Evolutionary conservation across 2,888 invertebrate species (phyloP), one percentile per base, ranked within the genome.

Genomic region (Netelia virgata): DNA sequence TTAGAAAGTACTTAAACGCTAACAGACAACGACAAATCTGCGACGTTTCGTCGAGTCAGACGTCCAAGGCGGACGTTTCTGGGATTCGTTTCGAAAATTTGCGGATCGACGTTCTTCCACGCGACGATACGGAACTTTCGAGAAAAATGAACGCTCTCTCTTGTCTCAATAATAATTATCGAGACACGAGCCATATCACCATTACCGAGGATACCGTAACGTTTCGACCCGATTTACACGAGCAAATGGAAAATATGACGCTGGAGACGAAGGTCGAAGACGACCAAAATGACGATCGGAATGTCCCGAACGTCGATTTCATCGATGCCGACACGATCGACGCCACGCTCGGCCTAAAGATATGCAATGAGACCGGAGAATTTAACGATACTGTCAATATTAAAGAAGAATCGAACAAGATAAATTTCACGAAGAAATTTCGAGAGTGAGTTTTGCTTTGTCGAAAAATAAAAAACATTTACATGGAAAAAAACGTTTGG

Each of bases 361-460:
- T 88, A 68, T 36, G 79, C 74, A 79, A 88, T 20, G 86, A 85
- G 50, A 84, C 79, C 0, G 86, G 72, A 9, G 79, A 84, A 74
- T 66, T 47, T 2, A 64, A 18, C 3, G 75, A 75, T 8, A 50
- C 81, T n/a, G 11, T 63, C 8, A 1, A 0, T n/a, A 50, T 73
- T 55, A 74, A 78, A 59, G 57, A 77, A 23, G 78, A 82, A 43
- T 36, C 81, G n/a, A 64, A 69, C 10, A 18, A 68, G 50, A 50
- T 86, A 14, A 86, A 74, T 64, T 88, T 87, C 85, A 90, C 90
- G 8, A 88, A 86, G 66, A 89, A 88, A 75, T 91, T 90, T 89
- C 88, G 90, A 90, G 88, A 90, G 90, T 91, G 89, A 90, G 90
- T 90, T 78, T 57, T 57, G 72, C 41, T 79, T 82, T 16, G 41